Evolutionary conservation across 2,113 vertebrate genomes (phyloP).

Genomic region (Cottus gobio): DNA sequence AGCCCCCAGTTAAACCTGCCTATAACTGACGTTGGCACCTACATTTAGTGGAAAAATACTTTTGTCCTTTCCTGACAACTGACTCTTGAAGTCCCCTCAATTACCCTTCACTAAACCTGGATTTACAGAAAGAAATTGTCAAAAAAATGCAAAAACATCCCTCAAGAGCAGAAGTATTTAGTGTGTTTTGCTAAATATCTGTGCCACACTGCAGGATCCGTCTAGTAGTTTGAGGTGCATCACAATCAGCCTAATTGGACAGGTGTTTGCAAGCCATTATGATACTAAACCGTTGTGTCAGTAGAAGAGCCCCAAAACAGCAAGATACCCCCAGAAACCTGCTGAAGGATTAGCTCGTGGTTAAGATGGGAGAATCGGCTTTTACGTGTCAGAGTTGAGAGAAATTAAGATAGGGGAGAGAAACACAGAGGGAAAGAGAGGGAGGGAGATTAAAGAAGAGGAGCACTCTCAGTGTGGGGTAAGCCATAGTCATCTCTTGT

Average conservation of each 20-base stretch:
- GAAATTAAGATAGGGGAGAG: constrained; percentile 68
- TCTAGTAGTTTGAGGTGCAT: constrained; percentile 72
- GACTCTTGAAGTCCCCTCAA: constrained; percentile 66
- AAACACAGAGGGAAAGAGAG: constrained; percentile 59
- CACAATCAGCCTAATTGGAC: constrained; percentile 81
- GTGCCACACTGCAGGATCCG: constrained; percentile 63
- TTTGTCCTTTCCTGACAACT: constrained; percentile 72
- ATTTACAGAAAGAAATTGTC: constrained; percentile 78
- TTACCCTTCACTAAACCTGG: constrained; percentile 76
- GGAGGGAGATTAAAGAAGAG: constrained; percentile 76
- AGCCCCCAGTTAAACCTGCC: constrained; percentile 33
- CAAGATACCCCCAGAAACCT: constrained; percentile 67
- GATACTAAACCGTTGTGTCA: constrained; percentile 74
- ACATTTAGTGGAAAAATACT: constrained; percentile 59
- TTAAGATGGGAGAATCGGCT: constrained; percentile 64
- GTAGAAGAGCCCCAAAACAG: constrained; percentile 73
- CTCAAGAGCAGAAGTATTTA: constrained; percentile 60
- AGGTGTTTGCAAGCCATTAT: constrained; percentile 77
- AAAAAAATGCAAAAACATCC: constrained; percentile 71
- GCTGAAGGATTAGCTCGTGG: constrained; percentile 68
- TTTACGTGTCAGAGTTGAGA: constrained; percentile 74
- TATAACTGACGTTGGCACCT: constrained; percentile 52
- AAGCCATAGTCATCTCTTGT: constrained; percentile 75
- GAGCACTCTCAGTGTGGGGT: constrained; percentile 73
- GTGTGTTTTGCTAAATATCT: constrained; percentile 72